Evolutionary conservation across 2,113 vertebrate genomes (phyloP), one percentile per base, ranked within the genome.

Genomic region (Gopherus evgoodei): DNA sequence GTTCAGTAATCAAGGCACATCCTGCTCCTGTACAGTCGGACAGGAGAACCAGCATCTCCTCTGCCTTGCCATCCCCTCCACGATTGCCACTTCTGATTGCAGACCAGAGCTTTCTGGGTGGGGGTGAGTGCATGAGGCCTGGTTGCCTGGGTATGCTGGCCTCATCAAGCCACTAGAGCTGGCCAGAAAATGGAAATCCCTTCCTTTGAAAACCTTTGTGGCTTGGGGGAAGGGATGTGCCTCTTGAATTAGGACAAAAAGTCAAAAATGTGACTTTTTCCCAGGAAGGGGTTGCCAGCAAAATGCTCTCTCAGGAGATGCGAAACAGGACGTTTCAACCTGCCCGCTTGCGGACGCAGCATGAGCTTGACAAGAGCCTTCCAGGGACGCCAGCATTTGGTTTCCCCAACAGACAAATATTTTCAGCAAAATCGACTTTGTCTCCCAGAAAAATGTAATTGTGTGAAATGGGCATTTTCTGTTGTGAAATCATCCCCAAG

Each of bases 321-420:
- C 2, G 8, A n/a, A 19, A n/a, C 2, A 16, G 65, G 65, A 22
- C 21, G 2, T n/a, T 21, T 72, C 31, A 2, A 38, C 19, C 17
- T 5, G n/a, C n/a, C n/a, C 19, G 5, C n/a, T 5, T 22, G n/a
- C 2, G 3, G 65, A 5, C 5, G 9, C 65, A 19, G 65, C 4
- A 8, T 8, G 31, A 7, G 29, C 31, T 4, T 21, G 62, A 10
- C 31, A 17, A 22, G 19, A 38, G 65, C n/a, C 19, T 38, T 8
- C 65, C 19, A 19, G n/a, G 65, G 65, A 21, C 2, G 5, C n/a
- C 65, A 10, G 19, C 19, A 11, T 22, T 38, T 38, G 19, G 9
- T n/a, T 38, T 19, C 65, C 65, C 65, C 65, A 38, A 19, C 29
- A 62, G 29, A 31, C 35, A 72, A 38, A 72, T 38, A 72, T 72